Percentiles rank a stretch among this genome's conserved stretches.
These are phyloP conservation scores for Leguminivora glycinivorella DNA, from an alignment of 1,140 invertebrate genomes.

Conservation along the genomic window DNA sequence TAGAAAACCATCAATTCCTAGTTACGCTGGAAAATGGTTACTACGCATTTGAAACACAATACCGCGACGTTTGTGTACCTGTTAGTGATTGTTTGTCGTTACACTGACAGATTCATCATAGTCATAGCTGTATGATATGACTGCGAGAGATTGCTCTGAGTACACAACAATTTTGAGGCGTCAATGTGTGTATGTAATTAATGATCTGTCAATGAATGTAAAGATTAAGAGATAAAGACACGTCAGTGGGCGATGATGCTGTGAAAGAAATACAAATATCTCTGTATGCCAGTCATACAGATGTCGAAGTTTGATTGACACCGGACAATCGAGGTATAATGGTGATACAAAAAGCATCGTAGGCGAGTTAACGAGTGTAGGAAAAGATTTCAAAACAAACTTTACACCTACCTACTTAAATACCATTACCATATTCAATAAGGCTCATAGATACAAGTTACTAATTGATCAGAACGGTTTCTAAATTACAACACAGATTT, in stretches of 20 bases:
- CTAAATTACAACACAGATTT: too few relatives aligned
- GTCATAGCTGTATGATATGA: conserved; percentile 23
- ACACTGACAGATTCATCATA: conserved; percentile 2
- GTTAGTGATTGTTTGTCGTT: conserved; percentile 26
- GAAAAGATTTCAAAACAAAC: conserved; percentile 31
- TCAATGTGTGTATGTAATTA: conserved; percentile 38
- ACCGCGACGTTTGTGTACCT: conserved; percentile 10
- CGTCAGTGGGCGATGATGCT: conserved; percentile 40
- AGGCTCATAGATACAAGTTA: too few relatives aligned
- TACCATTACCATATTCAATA: too few relatives aligned
- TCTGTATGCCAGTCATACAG: conserved; percentile 35
- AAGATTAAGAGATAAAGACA: conserved; percentile 36
- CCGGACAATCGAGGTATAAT: conserved; percentile 40
- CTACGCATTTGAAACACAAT: conserved; percentile 39
- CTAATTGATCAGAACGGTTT: too few relatives aligned
- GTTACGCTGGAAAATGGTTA: conserved; percentile 30
- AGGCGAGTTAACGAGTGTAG: conserved; percentile 37
- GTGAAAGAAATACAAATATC: conserved; percentile 40
- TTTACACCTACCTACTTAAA: conserved; percentile 17
- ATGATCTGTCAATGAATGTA: conserved; percentile 41
- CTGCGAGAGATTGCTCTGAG: conserved; percentile 6
- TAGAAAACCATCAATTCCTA: background rate
- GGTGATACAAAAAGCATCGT: conserved; percentile 40
- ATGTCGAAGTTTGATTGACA: conserved; percentile 41
- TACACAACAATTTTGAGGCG: conserved; percentile 16